phyloP scores from a whole-genome alignment of 2,888 invertebrate genomes.

The Microdon myrmicae region DNA sequence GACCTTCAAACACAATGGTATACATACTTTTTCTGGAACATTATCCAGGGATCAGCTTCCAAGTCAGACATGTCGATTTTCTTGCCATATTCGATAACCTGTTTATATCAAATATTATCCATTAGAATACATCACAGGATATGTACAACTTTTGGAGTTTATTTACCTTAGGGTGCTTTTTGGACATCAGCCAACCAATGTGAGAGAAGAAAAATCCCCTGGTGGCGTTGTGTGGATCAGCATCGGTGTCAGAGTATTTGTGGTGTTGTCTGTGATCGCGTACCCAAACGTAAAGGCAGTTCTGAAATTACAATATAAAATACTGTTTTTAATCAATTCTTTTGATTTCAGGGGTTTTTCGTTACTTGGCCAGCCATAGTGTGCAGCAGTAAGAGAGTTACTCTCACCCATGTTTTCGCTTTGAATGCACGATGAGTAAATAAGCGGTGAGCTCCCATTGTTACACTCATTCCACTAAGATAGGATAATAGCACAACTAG shows the following conservation, averaged over 20 bases:
- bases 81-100: constrained; percentile 79
- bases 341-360: background rate
- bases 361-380: constrained; percentile 77
- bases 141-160: background rate
- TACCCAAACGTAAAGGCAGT: constrained; percentile 80
- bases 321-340: background rate
- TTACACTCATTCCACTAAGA: constrained; percentile 72
- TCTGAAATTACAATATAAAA: constrained; percentile 67
- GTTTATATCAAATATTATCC: too few species aligned
- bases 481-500: constrained; percentile 32
- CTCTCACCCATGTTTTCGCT: constrained; percentile 73
- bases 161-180: constrained; percentile 78
- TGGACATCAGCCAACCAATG: constrained; percentile 84
- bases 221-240: constrained; percentile 83
- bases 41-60: constrained; percentile 80
- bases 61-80: constrained; percentile 85
- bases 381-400: constrained; percentile 74
- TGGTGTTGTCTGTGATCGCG: constrained; percentile 85
- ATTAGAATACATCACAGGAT: background rate
- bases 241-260: constrained; percentile 77
- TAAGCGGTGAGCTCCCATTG: constrained; percentile 83
- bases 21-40: constrained; percentile 82
- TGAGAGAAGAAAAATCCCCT: constrained; percentile 90
- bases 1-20: too few species aligned
- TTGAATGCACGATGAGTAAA: constrained; percentile 84